Evolutionary conservation across 2,113 vertebrate genomes (phyloP), one percentile per base, ranked within the genome.

Genomic region (Clarias magur): DNA sequence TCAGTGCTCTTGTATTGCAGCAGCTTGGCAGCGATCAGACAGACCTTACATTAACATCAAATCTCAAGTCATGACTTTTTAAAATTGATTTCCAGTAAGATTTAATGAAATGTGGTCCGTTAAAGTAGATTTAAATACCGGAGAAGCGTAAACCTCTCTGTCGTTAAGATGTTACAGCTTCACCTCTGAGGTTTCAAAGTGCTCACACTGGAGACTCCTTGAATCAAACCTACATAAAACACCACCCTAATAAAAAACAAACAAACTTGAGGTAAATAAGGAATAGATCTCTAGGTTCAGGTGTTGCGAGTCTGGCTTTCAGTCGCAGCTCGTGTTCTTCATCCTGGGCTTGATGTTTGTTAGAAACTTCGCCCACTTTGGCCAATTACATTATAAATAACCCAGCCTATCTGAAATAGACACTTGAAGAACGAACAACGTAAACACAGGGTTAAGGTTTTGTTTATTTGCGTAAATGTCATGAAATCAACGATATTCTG

Each of bases 401-500:
- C 12, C 12, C 2, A 11, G n/a, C 3, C 3, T 4, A 16, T 15
- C 6, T 5, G 11, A 75, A 25, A 25, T 12, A 8, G 21, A 6
- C 9, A 3, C 4, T 4, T 72, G 30, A 72, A 1, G 30, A 42
- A 78, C n/a, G n/a, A 54, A 54, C 19, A 12, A 60, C 17, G n/a
- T 34, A 7, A 63, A 56, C 25, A 70, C 88, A 89, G 89, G 91
- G 90, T 94, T 95, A 94, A 90, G 90, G 82, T 85, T 90, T 88
- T 91, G 84, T 94, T 95, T 94, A 94, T 95, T 95, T 94, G 92
- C 92, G 91, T 91, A 95, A 94, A 93, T 93, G 93, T 92, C 91
- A 91, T 90, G 89, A 89, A 92, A 92, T 89, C 91, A 85, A 85
- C 89, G 88, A 90, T 90, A 91, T 89, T 92, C 13, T 83, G 13